These are phyloP conservation scores for Wasmannia auropunctata DNA, from an alignment of 1,140 invertebrate genomes.

Conservation along the genomic window DNA sequence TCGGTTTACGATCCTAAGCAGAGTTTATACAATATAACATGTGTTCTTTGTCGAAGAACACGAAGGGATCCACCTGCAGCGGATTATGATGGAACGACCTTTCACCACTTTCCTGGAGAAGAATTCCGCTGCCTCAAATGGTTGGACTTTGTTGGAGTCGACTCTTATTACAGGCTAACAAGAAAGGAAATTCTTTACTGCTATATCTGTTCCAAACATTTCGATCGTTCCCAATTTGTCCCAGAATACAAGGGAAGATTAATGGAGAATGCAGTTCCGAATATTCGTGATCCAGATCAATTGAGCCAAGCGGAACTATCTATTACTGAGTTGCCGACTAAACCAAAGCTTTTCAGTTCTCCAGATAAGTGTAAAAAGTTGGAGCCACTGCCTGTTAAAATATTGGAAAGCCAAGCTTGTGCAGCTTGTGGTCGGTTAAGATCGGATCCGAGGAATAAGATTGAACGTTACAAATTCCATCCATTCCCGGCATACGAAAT, in stretches of 20 bases:
- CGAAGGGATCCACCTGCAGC: conserved; percentile 78
- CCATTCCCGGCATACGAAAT: conserved; percentile 84
- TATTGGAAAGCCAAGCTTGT: conserved; percentile 82
- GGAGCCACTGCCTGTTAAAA: conserved; percentile 75
- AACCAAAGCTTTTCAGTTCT: conserved; percentile 67
- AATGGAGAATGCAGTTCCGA: conserved; percentile 80
- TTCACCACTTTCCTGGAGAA: conserved; percentile 84
- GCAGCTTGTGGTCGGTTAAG: conserved; percentile 81
- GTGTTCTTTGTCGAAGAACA: conserved; percentile 80
- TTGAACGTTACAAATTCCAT: conserved; percentile 83
- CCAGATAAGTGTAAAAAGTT: conserved; percentile 71
- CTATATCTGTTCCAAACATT: conserved; percentile 84
- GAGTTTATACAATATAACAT: conserved; percentile 83
- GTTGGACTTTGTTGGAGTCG: conserved; percentile 83
- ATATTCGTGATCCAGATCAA: conserved; percentile 78
- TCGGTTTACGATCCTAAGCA: conserved; percentile 83
- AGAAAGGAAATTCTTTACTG: conserved; percentile 84
- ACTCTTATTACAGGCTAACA: conserved; percentile 83
- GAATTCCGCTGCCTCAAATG: conserved; percentile 84
- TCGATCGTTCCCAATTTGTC: conserved; percentile 81
- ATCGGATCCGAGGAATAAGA: conserved; percentile 81
- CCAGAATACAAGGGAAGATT: conserved; percentile 78
- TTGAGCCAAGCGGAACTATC: conserved; percentile 63
- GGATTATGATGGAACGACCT: conserved; percentile 81
- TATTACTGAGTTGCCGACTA: conserved; percentile 60